These are phyloP conservation scores for Malurus cyaneus DNA, from an alignment of 2,113 vertebrate genomes.

Conservation along the genomic window DNA sequence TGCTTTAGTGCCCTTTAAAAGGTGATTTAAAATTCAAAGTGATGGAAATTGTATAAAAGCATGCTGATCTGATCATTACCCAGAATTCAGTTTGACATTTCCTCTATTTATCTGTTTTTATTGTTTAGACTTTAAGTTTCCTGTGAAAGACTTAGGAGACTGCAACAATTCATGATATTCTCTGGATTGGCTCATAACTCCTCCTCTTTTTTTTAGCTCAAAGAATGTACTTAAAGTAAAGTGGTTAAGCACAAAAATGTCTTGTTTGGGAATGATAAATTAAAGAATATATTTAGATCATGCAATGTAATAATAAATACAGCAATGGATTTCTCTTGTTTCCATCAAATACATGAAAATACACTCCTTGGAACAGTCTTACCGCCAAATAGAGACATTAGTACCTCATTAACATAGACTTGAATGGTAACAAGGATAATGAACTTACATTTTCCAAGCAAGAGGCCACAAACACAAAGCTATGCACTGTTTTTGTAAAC, in stretches of 20 bases:
- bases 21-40: conserved; percentile 97
- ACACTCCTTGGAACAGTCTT: neutral
- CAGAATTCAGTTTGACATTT: conserved; percentile 78
- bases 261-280: neutral
- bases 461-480: neutral
- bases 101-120: conserved; percentile 74
- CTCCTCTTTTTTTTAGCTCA: neutral
- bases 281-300: conserved; percentile 13
- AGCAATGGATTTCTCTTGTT: neutral
- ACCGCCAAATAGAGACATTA: neutral
- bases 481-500: neutral
- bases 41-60: conserved; percentile 91
- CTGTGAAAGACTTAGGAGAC: conserved; percentile 73
- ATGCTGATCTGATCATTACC: conserved; percentile 91
- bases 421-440: conserved; percentile 3
- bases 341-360: neutral
- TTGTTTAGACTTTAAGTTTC: conserved; percentile 73
- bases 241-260: neutral
- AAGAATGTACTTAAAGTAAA: neutral
- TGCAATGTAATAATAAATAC: neutral
- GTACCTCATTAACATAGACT: conserved; percentile 4
- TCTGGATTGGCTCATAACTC: conserved; percentile 29
- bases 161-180: conserved; percentile 65
- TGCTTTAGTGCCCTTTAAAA: conserved; percentile 94
- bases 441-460: conserved; percentile 10